Base-by-base conservation (phyloP, 1,140 invertebrate species). In the Listronotus oregonensis region DNA sequence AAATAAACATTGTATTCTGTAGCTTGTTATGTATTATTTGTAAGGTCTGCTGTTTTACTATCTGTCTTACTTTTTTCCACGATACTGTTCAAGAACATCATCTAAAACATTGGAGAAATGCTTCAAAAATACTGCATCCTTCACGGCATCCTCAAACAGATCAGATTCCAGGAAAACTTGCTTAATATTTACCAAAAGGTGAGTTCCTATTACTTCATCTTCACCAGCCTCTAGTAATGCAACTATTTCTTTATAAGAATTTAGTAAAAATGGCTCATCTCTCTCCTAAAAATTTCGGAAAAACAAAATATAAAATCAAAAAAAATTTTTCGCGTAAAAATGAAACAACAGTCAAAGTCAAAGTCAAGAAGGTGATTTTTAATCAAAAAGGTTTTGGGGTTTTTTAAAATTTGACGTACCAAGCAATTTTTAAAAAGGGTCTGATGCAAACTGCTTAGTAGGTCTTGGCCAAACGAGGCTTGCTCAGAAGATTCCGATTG, bases 21-120 rank as follows among this genome's bases (percentile, higher is more conserved):
- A n/a, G n/a, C 21, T 27, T 3, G 21, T 27, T 27, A 5, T 27
- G 5, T 27, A 27, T 3, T 1, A 27, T 27, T 27, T 27, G 1
- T 27, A 27, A n/a, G n/a, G n/a, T n/a, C n/a, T n/a, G n/a, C n/a
- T n/a, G n/a, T n/a, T n/a, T n/a, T n/a, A n/a, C n/a, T n/a, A n/a
- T n/a, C n/a, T n/a, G n/a, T n/a, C n/a, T 69, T 65, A 77, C 75
- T 61, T 73, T 75, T 74, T 74, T n/a, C 74, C 75, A 39, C 67
- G 66, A 67, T 71, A 75, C 32, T 74, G 71, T 34, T 68, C 70
- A 11, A 77, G 64, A 44, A 71, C 70, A 44, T 72, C 73, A 31
- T 70, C 68, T 21, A 75, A 59, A 52, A 73, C 63, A 47, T 71
- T 71, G 3, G 70, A 70, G 39, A 77, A 75, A 64, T 75, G 75